Conservation (phyloP, 2,797 vertebrate genomes). For the Galago senegalensis region DNA sequence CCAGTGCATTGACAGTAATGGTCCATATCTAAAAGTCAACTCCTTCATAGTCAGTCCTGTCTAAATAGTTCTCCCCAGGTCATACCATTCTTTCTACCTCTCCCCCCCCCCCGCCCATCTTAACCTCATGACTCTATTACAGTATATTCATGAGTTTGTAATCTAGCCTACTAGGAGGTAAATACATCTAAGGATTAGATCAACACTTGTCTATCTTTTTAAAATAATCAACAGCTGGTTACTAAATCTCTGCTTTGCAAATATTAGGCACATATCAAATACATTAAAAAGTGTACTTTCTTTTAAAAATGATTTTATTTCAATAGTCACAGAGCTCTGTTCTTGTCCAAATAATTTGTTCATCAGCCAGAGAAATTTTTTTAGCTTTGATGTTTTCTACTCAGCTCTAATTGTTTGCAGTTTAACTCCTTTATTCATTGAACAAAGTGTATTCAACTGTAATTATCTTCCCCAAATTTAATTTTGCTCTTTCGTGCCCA, state of each 20-base stretch:
- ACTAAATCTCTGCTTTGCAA: constrained; percentile 23
- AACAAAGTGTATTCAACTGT: constrained; percentile 67
- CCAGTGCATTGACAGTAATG: background rate
- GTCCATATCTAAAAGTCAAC: background rate
- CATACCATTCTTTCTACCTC: background rate
- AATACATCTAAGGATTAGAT: background rate
- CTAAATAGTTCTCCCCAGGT: background rate
- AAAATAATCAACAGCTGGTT: background rate
- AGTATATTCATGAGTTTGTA: background rate
- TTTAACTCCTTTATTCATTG: constrained; percentile 48
- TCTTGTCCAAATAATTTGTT: constrained; percentile 40
- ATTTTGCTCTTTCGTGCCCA: constrained; percentile 74
- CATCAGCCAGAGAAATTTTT: background rate
- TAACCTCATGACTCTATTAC: background rate
- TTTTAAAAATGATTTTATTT: constrained; percentile 63
- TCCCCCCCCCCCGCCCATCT: background rate
- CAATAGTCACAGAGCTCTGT: background rate
- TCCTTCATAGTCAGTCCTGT: background rate
- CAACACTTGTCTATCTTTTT: background rate
- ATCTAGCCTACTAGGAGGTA: background rate
- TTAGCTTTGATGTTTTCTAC: constrained; percentile 30
- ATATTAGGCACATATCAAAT: background rate
- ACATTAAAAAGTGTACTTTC: background rate
- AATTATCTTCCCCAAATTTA: constrained; percentile 72
- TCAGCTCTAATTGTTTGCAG: constrained; percentile 16